Evolutionary conservation across 1,140 invertebrate genomes (phyloP).

Genomic region (Zelostemma sp.): DNA sequence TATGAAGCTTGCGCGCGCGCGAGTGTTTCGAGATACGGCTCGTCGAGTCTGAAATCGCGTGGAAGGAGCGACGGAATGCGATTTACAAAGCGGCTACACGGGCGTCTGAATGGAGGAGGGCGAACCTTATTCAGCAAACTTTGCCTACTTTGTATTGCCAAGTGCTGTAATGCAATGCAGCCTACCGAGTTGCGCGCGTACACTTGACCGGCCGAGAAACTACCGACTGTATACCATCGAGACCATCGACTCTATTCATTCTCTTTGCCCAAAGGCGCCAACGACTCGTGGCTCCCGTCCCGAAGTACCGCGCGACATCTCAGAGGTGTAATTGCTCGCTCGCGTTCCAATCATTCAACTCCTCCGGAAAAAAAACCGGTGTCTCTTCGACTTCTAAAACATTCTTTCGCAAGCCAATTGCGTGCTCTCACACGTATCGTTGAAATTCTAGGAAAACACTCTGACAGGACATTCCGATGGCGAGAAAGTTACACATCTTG

Average conservation of each 20-base stretch:
- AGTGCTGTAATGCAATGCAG: slow-evolving; percentile 7
- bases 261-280: slow-evolving; percentile 13
- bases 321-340: slow-evolving; percentile 10
- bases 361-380: background rate
- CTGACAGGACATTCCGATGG: slow-evolving; percentile 9
- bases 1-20: slow-evolving; percentile 14
- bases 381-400: slow-evolving; percentile 11
- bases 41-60: slow-evolving; percentile 34
- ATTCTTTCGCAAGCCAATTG: slow-evolving; percentile 18
- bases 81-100: slow-evolving; percentile 28
- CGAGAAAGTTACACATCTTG: slow-evolving; percentile 23
- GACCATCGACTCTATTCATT: slow-evolving; percentile 21
- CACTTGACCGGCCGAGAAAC: slow-evolving; percentile 16
- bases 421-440: slow-evolving; percentile 14
- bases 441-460: slow-evolving; percentile 9
- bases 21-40: slow-evolving; percentile 35
- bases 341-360: no score
- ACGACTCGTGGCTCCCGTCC: slow-evolving; percentile 14
- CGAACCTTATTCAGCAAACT: slow-evolving; percentile 11
- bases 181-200: slow-evolving; percentile 24
- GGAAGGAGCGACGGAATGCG: slow-evolving; percentile 37
- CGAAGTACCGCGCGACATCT: slow-evolving; percentile 1
- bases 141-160: slow-evolving; percentile 19
- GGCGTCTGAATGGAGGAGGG: slow-evolving; percentile 22
- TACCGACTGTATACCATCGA: slow-evolving; percentile 5